Evolutionary conservation across 2,888 invertebrate species (phyloP), one percentile per base, ranked within the genome.

Genomic region (Fragum whitleyi): DNA sequence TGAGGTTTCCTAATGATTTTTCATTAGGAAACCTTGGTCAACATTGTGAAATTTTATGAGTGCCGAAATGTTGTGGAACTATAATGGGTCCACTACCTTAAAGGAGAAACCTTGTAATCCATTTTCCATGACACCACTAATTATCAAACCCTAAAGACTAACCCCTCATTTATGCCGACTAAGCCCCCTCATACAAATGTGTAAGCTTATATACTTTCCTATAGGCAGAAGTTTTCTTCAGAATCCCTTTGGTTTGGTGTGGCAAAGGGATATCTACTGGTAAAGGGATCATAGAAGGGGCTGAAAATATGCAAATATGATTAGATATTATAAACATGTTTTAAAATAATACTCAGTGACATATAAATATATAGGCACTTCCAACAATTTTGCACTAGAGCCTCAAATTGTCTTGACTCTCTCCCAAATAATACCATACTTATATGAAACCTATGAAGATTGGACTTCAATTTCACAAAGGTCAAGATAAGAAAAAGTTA

Each of bases 181-280:
- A 47, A 61, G 61, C 61, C 65, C n/a, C 65, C 9, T 65, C 42
- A 23, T 42, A 70, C 19, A 70, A 70, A 23, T 26, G 55, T 55
- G 47, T 74, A 85, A 65, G 83, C 83, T 83, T 83, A 85, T 85
- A 85, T 81, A 88, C 88, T 89, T 85, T 94, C 94, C 92, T 94
- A 90, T 94, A 95, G 26, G 95, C 95, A 9, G 96, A 96, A 55
- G 96, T 95, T 92, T 97, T 97, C 91, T 97, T 97, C 71, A 97
- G 92, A 87, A 97, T 97, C 29, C 94, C 89, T 95, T 95, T 65
- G 23, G 91, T 75, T 36, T 70, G 79, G 61, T 81, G 90, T 77
- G 95, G 95, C 57, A 95, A 94, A 0, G 95, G 95, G 78, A 96
- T 94, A 88, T 95, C 95, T 75, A 93, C 94, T 2, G 95, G 94